phyloP scores from a whole-genome alignment of 2,888 invertebrate species.

The Strigamia transsilvanica region DNA sequence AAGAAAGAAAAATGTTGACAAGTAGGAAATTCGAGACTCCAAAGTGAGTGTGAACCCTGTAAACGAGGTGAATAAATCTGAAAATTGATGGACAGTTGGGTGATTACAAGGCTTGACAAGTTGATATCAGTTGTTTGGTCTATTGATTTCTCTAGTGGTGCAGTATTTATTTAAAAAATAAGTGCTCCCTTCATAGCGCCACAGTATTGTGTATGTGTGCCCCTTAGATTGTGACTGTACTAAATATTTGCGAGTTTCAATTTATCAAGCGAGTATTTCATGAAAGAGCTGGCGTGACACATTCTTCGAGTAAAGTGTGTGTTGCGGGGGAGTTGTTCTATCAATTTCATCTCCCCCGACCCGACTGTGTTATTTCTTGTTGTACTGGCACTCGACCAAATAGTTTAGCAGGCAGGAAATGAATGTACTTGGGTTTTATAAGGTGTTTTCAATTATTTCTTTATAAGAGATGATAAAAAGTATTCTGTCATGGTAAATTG shows the following conservation, averaged over 20 bases:
- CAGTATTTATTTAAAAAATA: background rate
- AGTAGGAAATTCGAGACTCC: background rate
- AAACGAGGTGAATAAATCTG: conserved; percentile 30
- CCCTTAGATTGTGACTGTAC: conserved; percentile 13
- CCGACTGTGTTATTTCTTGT: conserved; percentile 30
- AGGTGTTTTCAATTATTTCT: conserved; percentile 49
- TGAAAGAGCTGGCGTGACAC: conserved; percentile 30
- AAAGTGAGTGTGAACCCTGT: conserved; percentile 16
- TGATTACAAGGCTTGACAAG: conserved; percentile 30
- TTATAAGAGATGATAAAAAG: conserved; percentile 42
- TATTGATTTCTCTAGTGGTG: conserved; percentile 10
- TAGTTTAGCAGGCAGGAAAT: conserved; percentile 26
- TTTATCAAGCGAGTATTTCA: conserved; percentile 17
- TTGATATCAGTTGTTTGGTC: conserved; percentile 30
- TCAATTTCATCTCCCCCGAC: conserved; percentile 30
- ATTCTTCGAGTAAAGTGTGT: conserved; percentile 9
- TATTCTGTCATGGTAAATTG: conserved; percentile 40
- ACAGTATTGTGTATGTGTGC: conserved; percentile 10
- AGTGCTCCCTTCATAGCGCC: background rate
- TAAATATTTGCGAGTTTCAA: conserved; percentile 26
- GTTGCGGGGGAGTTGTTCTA: conserved; percentile 27
- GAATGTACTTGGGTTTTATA: conserved; percentile 27
- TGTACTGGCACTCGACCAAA: conserved; percentile 26
- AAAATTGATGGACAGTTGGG: conserved; percentile 21
- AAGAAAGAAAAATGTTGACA: conserved; percentile 16